A percentile compares a stretch with the other conserved stretches of the same genome.
phyloP scores from a whole-genome alignment of 2,888 invertebrate genomes.

The Drosophila macrothrix region DNA sequence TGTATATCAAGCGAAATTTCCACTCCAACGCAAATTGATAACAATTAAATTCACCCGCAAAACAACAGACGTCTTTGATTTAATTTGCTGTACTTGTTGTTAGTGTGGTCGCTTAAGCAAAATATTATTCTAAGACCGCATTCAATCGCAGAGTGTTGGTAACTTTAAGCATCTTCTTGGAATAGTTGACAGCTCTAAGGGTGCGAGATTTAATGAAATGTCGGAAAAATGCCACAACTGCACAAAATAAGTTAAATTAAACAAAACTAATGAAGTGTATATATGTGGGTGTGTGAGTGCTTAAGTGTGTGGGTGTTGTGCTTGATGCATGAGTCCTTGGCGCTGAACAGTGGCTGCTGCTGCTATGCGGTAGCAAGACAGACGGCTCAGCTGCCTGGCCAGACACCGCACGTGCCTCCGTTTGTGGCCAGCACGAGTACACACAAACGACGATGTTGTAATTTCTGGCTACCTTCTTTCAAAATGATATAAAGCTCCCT shows the following conservation, averaged over 20 bases:
- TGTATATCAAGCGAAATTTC: background rate
- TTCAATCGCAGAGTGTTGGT: slow-evolving; percentile 25
- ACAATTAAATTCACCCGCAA: slow-evolving; percentile 31
- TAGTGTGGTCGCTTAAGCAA: slow-evolving; percentile 8
- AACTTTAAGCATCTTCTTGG: slow-evolving; percentile 33
- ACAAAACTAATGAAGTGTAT: slow-evolving; percentile 75
- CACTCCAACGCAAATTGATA: slow-evolving; percentile 17
- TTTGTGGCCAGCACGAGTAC: slow-evolving; percentile 48
- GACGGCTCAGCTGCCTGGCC: slow-evolving; percentile 49
- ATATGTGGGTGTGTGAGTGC: slow-evolving; percentile 17
- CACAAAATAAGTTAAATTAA: slow-evolving; percentile 75
- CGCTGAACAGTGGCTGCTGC: slow-evolving; percentile 35
- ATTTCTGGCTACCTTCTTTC: slow-evolving; percentile 68
- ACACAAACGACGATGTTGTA: slow-evolving; percentile 57
- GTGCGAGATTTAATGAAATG: slow-evolving; percentile 64
- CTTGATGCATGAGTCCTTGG: slow-evolving; percentile 47
- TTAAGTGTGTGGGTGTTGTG: slow-evolving; percentile 11
- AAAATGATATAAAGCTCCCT: slow-evolving; percentile 61
- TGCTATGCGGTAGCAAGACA: slow-evolving; percentile 61
- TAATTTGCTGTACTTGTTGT: slow-evolving; percentile 4
- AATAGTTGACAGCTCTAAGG: slow-evolving; percentile 26
- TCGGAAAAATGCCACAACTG: slow-evolving; percentile 39
- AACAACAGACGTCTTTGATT: slow-evolving; percentile 13
- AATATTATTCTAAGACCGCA: slow-evolving; percentile 31
- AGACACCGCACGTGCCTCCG: slow-evolving; percentile 61